Base-by-base conservation (phyloP, 1,140 invertebrate genomes). In the Brachionus paranguensis region DNA sequence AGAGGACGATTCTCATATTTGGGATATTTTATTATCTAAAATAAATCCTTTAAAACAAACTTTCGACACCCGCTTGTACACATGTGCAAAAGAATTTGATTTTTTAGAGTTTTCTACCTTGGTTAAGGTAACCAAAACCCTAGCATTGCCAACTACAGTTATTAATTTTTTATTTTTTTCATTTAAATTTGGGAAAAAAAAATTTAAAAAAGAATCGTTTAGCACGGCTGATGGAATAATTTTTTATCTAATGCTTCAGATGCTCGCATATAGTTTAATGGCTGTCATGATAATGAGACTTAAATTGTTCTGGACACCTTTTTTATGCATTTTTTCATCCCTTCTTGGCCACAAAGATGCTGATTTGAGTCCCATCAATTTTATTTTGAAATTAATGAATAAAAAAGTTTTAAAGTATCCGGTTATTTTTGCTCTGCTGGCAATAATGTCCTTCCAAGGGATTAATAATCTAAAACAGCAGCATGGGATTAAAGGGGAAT, bases 241-340 rank as follows among this genome's bases (percentile, higher is more conserved):
- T 12, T 90, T 93, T 3, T 95, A 93, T 87, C 93, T 93, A 87
- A 86, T 93, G 29, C 88, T 93, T 5, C 93, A 94, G 87, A 88
- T 92, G 85, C 87, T 90, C 29, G 92, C 92, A 14, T 95, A 93
- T 86, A 91, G 91, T 3, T 86, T 92, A 0, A 94, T 95, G 93
- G 94, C 94, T 27, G 86, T 91, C 12, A 89, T 95, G 10, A 92
- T 95, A 7, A 95, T 95, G 94, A 91, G 94, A 86, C 87, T 96
- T 50, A 95, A 95, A 88, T 86, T 95, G 20, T 93, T 95, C 87
- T 92, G 94, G 88, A 93, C 93, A 1, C 94, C 94, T 7, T 94
- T 95, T 86, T 88, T 95, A 84, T 95, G 94, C 86, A 89, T 95
- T 12, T 87, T 94, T 2, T 90, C 91, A 3, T 92, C 93, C 1